Percentiles rank a stretch among this genome's conserved stretches.
Conservation (phyloP, 2,797 vertebrate species). For the Melanotaenia pygmaea region DNA sequence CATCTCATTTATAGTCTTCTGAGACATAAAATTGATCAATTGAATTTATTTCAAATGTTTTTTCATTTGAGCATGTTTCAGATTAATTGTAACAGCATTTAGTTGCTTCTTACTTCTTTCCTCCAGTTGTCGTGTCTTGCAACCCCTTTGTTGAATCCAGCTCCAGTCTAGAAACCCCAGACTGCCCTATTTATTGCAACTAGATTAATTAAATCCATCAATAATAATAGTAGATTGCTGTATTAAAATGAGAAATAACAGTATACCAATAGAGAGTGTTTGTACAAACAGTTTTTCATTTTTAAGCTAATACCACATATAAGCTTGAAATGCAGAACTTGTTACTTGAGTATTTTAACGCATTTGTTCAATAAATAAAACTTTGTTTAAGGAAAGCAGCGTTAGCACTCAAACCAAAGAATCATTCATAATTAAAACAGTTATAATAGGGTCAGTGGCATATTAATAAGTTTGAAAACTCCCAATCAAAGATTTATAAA, state of each 20-base stretch:
- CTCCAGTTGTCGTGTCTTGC: background rate
- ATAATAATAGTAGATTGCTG: background rate
- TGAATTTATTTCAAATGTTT: background rate
- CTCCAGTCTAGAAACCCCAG: background rate
- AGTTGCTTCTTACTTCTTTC: background rate
- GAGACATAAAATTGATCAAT: no score
- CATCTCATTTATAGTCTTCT: background rate
- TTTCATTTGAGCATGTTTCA: background rate
- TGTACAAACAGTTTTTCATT: background rate
- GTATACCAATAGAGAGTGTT: background rate
- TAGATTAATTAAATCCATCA: background rate
- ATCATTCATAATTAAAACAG: background rate
- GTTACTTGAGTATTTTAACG: background rate
- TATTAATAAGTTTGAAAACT: background rate
- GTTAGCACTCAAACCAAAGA: background rate
- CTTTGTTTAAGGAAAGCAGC: background rate
- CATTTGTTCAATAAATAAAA: background rate
- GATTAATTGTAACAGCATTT: background rate
- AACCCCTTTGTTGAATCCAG: background rate
- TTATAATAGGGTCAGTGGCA: background rate
- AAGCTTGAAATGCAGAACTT: no score
- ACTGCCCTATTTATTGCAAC: background rate
- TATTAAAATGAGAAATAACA: background rate
- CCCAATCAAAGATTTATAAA: background rate
- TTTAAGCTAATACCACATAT: background rate